Evolutionary conservation across 2,113 vertebrate species (phyloP).

Genomic region (Oncorhynchus kisutch): DNA sequence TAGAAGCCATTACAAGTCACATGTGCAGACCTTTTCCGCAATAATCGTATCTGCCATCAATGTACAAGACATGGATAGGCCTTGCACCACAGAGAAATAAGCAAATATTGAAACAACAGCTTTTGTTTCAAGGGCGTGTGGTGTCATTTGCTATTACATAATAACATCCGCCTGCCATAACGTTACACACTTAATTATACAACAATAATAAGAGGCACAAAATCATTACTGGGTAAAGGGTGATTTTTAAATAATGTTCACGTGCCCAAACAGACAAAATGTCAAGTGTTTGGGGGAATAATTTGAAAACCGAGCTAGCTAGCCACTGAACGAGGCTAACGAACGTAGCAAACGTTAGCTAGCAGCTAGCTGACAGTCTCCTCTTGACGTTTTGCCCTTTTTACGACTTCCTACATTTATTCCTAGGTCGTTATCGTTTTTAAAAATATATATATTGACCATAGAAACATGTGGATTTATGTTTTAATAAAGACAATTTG

Average conservation of each 20-base stretch:
- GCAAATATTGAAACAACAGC: conserved; percentile 61
- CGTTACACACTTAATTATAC: conserved; percentile 20
- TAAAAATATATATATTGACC: no score
- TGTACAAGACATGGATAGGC: conserved; percentile 17
- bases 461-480: neutral
- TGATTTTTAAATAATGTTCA: neutral
- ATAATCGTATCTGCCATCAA: neutral
- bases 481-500: conserved; percentile 24
- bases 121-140: conserved; percentile 76
- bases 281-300: neutral
- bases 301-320: conserved; percentile 28
- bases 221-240: neutral
- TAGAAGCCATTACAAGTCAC: conserved; percentile 9
- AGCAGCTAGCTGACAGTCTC: conserved; percentile 13
- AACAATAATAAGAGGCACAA: conserved; percentile 14
- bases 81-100: conserved; percentile 36
- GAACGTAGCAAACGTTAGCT: neutral
- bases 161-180: conserved; percentile 62
- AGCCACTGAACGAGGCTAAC: neutral
- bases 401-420: neutral
- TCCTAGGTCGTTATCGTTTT: neutral
- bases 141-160: conserved; percentile 74
- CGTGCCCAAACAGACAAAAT: neutral
- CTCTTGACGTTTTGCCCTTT: neutral
- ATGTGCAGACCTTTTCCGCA: neutral